Percentiles rank a stretch among this genome's conserved stretches.
phyloP scores from a whole-genome alignment of 2,797 vertebrate genomes.

The Rhincodon typus region DNA sequence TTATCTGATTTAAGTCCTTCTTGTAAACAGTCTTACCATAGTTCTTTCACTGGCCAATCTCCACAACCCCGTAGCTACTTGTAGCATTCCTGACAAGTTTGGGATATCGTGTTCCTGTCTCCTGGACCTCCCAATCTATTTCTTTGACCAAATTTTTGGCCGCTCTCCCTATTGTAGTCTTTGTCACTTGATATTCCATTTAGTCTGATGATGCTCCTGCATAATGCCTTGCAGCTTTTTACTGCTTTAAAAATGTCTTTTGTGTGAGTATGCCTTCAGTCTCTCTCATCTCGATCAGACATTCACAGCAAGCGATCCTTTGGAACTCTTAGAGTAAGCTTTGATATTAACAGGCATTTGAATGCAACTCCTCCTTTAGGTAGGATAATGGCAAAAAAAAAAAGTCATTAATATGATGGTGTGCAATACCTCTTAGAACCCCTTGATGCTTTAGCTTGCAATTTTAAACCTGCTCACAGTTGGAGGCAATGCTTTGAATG shows the following conservation, averaged over 20 bases:
- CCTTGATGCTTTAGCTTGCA: not conserved
- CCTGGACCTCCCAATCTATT: not conserved
- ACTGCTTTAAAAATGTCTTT: not conserved
- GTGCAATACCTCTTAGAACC: not conserved
- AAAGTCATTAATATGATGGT: not conserved
- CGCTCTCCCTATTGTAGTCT: not conserved
- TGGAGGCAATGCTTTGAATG: not conserved
- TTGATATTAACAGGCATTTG: not conserved
- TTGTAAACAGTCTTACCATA: not conserved
- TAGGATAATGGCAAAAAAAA: not conserved
- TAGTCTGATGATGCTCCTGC: not conserved
- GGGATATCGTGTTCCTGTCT: too few relatives aligned
- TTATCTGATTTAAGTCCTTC: not conserved
- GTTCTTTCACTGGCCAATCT: not conserved
- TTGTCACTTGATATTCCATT: not conserved
- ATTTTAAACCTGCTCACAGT: not conserved
- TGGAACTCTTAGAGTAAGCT: not conserved
- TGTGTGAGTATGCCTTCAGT: not conserved
- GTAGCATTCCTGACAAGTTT: not conserved
- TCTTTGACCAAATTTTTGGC: not conserved
- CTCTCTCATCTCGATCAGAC: not conserved
- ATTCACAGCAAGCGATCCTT: not conserved
- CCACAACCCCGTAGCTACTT: not conserved
- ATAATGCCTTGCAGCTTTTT: not conserved
- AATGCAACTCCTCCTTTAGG: not conserved